Evolutionary conservation across 2,888 invertebrate species (phyloP).

Genomic region (Periphyllus acericola): DNA sequence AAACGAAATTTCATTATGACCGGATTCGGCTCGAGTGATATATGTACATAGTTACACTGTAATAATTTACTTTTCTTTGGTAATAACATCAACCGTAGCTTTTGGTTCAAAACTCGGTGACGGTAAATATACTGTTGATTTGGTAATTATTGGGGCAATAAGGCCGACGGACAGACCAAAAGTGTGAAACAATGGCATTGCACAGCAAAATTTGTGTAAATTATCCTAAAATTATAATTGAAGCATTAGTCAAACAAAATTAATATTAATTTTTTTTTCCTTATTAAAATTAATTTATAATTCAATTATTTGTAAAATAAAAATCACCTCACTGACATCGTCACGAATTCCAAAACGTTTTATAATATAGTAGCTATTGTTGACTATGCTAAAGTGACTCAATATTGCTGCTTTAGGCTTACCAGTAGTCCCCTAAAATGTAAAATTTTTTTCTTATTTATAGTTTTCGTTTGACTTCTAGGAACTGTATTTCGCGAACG

Average conservation of each 20-base stretch:
- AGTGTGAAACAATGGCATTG: constrained; percentile 85
- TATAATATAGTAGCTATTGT: constrained; percentile 78
- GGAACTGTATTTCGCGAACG: neutral
- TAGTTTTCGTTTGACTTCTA: neutral
- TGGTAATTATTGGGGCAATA: constrained; percentile 72
- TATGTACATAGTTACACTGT: neutral
- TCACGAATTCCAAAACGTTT: constrained; percentile 66
- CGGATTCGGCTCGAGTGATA: too few relatives aligned
- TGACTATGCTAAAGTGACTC: constrained; percentile 78
- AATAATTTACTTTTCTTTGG: constrained; percentile 73
- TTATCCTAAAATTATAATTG: neutral
- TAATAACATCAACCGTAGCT: constrained; percentile 73
- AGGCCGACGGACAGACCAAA: constrained; percentile 78
- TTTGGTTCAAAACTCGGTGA: constrained; percentile 73
- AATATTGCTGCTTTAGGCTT: constrained; percentile 79
- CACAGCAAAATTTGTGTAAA: constrained; percentile 68
- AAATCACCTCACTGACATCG: neutral
- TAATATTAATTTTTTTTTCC: neutral
- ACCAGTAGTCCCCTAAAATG: constrained; percentile 77
- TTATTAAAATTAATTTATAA: neutral
- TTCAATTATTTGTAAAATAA: neutral
- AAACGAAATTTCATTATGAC: too few relatives aligned
- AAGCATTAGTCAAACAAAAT: neutral
- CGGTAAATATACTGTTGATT: constrained; percentile 74
- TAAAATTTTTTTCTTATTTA: neutral